Conservation (phyloP, 2,113 vertebrate genomes). For the Nymphicus hollandicus region DNA sequence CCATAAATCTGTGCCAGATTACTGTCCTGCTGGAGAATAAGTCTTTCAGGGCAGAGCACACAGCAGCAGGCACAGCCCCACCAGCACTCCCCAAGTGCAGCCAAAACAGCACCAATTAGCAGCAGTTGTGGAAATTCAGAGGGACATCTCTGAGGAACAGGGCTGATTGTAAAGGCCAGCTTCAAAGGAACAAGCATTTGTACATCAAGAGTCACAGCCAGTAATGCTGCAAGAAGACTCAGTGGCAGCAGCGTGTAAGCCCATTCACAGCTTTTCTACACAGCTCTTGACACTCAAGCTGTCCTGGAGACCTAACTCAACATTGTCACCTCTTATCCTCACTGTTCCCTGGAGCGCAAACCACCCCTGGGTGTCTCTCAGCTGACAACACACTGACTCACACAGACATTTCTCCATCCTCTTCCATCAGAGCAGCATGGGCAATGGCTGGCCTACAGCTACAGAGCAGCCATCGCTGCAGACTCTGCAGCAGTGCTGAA, state of each 20-base stretch:
- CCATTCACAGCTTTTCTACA: not conserved
- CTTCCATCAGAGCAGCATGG: not conserved
- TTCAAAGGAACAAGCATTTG: not conserved
- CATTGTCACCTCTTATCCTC: not conserved
- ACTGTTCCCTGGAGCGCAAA: not conserved
- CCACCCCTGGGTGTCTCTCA: not conserved
- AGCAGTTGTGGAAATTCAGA: not conserved
- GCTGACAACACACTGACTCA: not conserved
- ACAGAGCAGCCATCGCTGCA: not conserved
- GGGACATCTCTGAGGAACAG: not conserved
- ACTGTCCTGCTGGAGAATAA: not conserved
- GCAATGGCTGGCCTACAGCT: not conserved
- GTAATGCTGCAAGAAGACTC: not conserved
- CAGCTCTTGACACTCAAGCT: not conserved
- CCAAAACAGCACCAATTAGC: not conserved
- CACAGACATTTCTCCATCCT: not conserved
- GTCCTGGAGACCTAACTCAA: not conserved
- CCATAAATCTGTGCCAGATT: not conserved
- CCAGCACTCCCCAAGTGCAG: rapidly evolving
- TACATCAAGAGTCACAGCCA: not conserved
- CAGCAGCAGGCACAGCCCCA: not conserved
- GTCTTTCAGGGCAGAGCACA: not conserved
- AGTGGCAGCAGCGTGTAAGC: rapidly evolving
- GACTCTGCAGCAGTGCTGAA: not conserved
- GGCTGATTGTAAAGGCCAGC: not conserved